Percentiles rank a stretch among this genome's conserved stretches.
Evolutionary conservation across 1,140 invertebrate species (phyloP).

Genomic region (Portunus trituberculatus): DNA sequence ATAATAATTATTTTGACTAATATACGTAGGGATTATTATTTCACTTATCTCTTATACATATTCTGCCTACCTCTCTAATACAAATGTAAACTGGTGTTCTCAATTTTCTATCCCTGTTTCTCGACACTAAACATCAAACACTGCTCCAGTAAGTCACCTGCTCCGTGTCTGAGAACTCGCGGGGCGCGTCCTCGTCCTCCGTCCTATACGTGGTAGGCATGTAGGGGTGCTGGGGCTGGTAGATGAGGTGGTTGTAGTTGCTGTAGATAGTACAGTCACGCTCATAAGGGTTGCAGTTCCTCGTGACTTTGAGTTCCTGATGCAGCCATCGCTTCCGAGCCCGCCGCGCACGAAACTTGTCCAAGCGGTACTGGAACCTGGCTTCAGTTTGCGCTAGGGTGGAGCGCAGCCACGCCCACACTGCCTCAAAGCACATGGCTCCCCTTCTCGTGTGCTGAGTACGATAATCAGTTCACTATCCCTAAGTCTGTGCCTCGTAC

Average conservation of each 20-base stretch:
- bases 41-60: too few relatives aligned
- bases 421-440: constrained; percentile 67
- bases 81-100: too few relatives aligned
- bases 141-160: constrained; percentile 15
- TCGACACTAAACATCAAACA: background rate
- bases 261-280: background rate
- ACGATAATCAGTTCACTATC: too few relatives aligned
- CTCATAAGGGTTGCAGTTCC: background rate
- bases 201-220: constrained; percentile 45
- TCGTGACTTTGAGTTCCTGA: constrained; percentile 37
- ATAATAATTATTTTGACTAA: too few relatives aligned
- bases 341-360: constrained; percentile 56
- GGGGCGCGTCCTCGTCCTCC: constrained; percentile 41
- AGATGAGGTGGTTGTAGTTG: background rate
- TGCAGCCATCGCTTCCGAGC: constrained; percentile 73
- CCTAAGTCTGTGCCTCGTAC: too few relatives aligned
- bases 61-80: too few relatives aligned
- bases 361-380: constrained; percentile 67
- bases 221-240: constrained; percentile 53
- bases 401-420: constrained; percentile 63
- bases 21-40: too few relatives aligned
- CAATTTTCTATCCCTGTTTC: background rate
- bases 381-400: constrained; percentile 67
- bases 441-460: background rate
- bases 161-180: constrained; percentile 24